Evolutionary conservation across 2,113 vertebrate genomes (phyloP), one percentile per base, ranked within the genome.

Genomic region (Podilymbus podiceps): DNA sequence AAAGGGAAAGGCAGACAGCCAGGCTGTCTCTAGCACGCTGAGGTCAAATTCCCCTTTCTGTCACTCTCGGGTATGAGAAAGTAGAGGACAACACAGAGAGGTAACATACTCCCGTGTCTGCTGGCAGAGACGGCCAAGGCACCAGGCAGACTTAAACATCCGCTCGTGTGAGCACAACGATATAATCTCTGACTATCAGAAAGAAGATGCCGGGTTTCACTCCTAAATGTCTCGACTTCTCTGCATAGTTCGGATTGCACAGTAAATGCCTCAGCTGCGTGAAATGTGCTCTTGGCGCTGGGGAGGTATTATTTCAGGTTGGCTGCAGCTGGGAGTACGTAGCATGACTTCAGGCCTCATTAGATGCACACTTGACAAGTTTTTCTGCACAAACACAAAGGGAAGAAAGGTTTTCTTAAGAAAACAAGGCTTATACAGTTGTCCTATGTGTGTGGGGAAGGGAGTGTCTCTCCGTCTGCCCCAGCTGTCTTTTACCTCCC

Each of bases 1-100:
- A 97, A 96, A 95, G 92, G 95, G 96, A 96, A 96, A 95, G 96
- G 95, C 95, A 96, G 95, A 92, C 93, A 94, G 93, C 76, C 96
- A 92, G 95, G 89, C 90, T 38, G 96, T 88, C 95, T 93, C 93
- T 62, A 69, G 85, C 85, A 74, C 0, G 1, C 89, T 85, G 95
- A 90, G 95, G 82, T 96, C 95, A 96, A 94, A 96, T 91, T 95
- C 92, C 92, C 75, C 78, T 94, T 93, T 73, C 88, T 84, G 92
- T 69, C 63, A 42, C 82, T 80, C 90, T 50, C 0, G 4, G 74
- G 33, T 62, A 16, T n/a, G 22, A 76, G 78, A 83, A 94, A 90
- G 90, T 7, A 38, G 82, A 93, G 78, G 93, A 59, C 0, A 4
- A 50, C 67, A 38, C 30, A 4, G 63, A 44, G 85, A 93, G 88